phyloP scores from a whole-genome alignment of 2,113 vertebrate species.

The Brienomyrus longianalis region DNA sequence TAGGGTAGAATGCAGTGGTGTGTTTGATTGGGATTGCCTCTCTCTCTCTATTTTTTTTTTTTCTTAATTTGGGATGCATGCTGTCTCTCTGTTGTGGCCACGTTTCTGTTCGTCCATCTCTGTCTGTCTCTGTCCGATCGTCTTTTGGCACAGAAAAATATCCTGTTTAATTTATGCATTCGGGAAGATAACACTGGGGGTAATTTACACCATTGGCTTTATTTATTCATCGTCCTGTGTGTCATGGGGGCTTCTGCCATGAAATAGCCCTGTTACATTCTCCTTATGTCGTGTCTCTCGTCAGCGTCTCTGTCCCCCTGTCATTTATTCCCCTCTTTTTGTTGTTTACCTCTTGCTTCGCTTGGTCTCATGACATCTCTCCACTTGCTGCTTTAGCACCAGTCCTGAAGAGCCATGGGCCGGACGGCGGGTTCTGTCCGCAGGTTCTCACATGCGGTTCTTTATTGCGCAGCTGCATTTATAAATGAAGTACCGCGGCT shows the following conservation, averaged over 20 bases:
- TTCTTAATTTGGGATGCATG: constrained; percentile 18
- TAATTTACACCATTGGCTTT: neutral
- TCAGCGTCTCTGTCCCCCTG: neutral
- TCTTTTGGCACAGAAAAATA: neutral
- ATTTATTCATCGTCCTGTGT: neutral
- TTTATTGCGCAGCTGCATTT: neutral
- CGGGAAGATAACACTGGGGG: neutral
- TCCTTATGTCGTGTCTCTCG: neutral
- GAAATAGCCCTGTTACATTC: neutral
- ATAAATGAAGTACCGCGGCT: neutral
- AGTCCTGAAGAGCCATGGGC: neutral
- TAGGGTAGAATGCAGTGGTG: constrained; percentile 22
- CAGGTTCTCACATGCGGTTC: too few species aligned
- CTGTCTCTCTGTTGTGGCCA: constrained; percentile 17
- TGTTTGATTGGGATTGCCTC: constrained; percentile 22
- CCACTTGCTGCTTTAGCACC: neutral
- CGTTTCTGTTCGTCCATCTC: neutral
- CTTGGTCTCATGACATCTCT: neutral
- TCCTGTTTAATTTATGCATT: neutral
- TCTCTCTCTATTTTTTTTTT: neutral
- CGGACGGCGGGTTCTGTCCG: neutral
- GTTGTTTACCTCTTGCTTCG: neutral
- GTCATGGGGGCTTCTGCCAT: neutral
- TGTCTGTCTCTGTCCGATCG: neutral
- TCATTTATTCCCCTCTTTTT: neutral